A percentile compares a stretch with the other conserved stretches of the same genome.
These are phyloP conservation scores for Ancistrus triradiatus DNA, from an alignment of 2,113 vertebrate species.

Conservation along the genomic window DNA sequence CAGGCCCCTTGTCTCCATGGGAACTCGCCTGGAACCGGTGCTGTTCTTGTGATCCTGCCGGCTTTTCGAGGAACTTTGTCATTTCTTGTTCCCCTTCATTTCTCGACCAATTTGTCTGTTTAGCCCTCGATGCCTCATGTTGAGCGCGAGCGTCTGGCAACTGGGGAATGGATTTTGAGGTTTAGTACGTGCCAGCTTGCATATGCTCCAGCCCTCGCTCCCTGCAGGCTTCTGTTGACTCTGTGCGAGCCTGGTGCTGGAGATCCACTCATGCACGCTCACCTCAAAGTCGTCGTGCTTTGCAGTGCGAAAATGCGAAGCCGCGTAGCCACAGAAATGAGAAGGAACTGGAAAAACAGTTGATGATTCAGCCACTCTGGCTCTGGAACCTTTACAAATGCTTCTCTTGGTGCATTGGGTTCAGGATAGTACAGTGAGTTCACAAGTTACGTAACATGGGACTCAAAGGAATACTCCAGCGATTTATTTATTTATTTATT, in stretches of 20 bases:
- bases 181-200: slow-evolving; percentile 19
- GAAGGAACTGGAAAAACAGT: slow-evolving; percentile 47
- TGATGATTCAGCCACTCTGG: background rate
- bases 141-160: slow-evolving; percentile 12
- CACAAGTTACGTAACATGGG: slow-evolving; percentile 23
- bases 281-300: slow-evolving; percentile 55
- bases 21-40: slow-evolving; percentile 72
- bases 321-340: slow-evolving; percentile 32
- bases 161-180: slow-evolving; percentile 17
- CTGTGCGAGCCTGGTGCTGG: slow-evolving; percentile 44
- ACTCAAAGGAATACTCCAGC: background rate
- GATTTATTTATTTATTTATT: background rate
- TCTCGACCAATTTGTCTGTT: slow-evolving; percentile 40
- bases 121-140: slow-evolving; percentile 33
- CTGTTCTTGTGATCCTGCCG: slow-evolving; percentile 72
- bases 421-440: slow-evolving; percentile 10
- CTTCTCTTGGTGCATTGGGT: slow-evolving; percentile 16
- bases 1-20: slow-evolving; percentile 75
- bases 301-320: slow-evolving; percentile 57
- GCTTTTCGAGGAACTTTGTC: slow-evolving; percentile 62
- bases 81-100: slow-evolving; percentile 50
- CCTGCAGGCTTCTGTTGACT: slow-evolving; percentile 47
- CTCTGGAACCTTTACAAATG: slow-evolving; percentile 20
- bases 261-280: slow-evolving; percentile 53
- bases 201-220: slow-evolving; percentile 40